Base-by-base conservation (phyloP, 2,888 invertebrate genomes). In the Thymelicus acteon region DNA sequence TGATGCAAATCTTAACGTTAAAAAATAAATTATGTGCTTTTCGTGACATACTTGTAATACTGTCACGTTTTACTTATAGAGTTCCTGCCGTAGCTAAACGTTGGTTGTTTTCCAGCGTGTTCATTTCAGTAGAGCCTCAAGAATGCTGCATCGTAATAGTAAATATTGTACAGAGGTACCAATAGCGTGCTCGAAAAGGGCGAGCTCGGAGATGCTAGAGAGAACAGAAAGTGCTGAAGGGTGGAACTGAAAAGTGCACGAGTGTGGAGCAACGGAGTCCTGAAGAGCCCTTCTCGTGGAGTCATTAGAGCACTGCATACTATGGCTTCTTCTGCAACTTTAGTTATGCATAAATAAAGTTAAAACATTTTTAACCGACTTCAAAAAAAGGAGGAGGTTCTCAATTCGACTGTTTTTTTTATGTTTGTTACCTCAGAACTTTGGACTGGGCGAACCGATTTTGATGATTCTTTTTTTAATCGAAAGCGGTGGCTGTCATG, bases 211-310 rank as follows among this genome's bases (percentile, higher is more conserved):
- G 57, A 57, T 13, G 31, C n/a, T 39, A 54, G 39, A 40, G 37
- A 63, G 40, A 37, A 39, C 52, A 40, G 40, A 64, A 54, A 64
- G 39, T 40, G 52, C 40, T 49, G 52, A 64, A 90, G 85, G 84
- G 88, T 83, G 86, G 37, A 48, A 89, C 90, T 87, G 85, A 89
- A 89, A 89, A 90, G 89, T 91, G 88, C 88, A 88, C 83, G 85
- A 87, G 84, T 82, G 82, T 79, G 82, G 84, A 86, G 85, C 83
- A 82, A 81, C 84, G 79, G 82, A 80, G 81, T 79, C 79, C 80
- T 80, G 76, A 80, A 90, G 90, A 73, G 82, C 84, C 75, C 89
- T 88, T 60, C 48, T 31, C 82, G 76, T 79, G 86, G 85, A 85
- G 86, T 87, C 85, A 88, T 89, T 89, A 88, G 82, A 47, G 44